phyloP scores from a whole-genome alignment of 2,113 vertebrate genomes.

The Galeopterus variegatus region DNA sequence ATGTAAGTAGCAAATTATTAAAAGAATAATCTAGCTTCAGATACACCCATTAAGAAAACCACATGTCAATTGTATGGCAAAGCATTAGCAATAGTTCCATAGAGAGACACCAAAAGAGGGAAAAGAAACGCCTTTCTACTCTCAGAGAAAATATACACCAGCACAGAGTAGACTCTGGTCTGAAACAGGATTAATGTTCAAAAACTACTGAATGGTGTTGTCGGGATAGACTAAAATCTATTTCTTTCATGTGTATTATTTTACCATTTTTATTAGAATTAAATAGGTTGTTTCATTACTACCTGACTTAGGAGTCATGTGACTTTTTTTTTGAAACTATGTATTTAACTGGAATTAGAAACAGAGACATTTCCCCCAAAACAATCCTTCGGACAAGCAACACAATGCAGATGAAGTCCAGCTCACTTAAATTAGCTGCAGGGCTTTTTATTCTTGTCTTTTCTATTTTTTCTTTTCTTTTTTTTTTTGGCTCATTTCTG shows the following conservation, averaged over 20 bases:
- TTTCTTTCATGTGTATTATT: slow-evolving; percentile 24
- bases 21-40: slow-evolving; percentile 7
- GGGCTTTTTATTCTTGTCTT: not conserved
- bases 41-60: not conserved
- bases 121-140: not conserved
- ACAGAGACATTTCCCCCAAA: not conserved
- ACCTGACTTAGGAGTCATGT: not conserved
- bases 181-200: slow-evolving; percentile 51
- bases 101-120: not conserved
- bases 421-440: not conserved
- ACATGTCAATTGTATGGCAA: not conserved
- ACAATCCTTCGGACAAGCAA: not conserved
- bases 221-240: not conserved
- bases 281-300: slow-evolving; percentile 41
- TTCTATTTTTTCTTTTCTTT: not conserved
- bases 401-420: not conserved
- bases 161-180: not conserved
- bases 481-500: not conserved
- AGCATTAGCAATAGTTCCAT: not conserved
- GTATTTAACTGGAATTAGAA: slow-evolving; percentile 57
- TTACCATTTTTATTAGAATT: not conserved
- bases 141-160: slow-evolving; percentile 26
- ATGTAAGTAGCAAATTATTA: slow-evolving; percentile 20
- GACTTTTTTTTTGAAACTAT: slow-evolving; percentile 14
- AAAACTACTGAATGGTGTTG: not conserved